phyloP scores from a whole-genome alignment of 1,140 invertebrate genomes.

The Ptiloglossa arizonensis region DNA sequence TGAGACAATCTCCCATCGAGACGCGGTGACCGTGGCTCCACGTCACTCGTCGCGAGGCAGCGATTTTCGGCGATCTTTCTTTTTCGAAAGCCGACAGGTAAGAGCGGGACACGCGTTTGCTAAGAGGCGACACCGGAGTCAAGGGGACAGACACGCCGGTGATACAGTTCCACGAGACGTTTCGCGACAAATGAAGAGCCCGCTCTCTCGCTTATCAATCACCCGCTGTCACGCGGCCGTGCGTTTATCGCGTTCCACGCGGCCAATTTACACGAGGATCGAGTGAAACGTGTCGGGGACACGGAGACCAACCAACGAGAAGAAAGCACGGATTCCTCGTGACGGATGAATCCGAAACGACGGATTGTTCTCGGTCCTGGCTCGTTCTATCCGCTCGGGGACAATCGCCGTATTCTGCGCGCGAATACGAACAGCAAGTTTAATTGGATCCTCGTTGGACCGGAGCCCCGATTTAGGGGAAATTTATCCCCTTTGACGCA shows the following conservation, averaged over 20 bases:
- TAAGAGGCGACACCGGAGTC: background rate
- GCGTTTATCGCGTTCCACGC: constrained; percentile 18
- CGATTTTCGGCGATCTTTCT: background rate
- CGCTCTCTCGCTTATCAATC: constrained; percentile 46
- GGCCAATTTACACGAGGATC: constrained; percentile 27
- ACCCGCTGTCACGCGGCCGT: constrained; percentile 13
- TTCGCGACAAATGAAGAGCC: constrained; percentile 18
- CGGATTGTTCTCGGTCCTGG: too few relatives aligned
- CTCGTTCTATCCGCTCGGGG: too few relatives aligned
- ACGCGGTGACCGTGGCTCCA: background rate
- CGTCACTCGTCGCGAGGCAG: background rate
- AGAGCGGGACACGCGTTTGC: background rate
- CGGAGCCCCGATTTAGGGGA: too few relatives aligned
- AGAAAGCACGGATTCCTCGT: background rate
- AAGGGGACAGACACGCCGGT: background rate
- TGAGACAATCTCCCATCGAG: too few relatives aligned
- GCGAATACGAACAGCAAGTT: too few relatives aligned
- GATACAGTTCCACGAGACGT: constrained; percentile 16
- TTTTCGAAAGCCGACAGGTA: background rate
- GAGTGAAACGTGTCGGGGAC: constrained; percentile 34
- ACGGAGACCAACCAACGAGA: background rate
- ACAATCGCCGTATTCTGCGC: too few relatives aligned
- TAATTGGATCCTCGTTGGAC: too few relatives aligned
- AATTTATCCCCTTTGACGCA: too few relatives aligned
- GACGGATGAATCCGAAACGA: constrained; percentile 4